A percentile compares a stretch with the other conserved stretches of the same genome.
Evolutionary conservation across 37 sponge, comb jelly and placozoan species (phyloP).

Genomic region (Beroe ovata): DNA sequence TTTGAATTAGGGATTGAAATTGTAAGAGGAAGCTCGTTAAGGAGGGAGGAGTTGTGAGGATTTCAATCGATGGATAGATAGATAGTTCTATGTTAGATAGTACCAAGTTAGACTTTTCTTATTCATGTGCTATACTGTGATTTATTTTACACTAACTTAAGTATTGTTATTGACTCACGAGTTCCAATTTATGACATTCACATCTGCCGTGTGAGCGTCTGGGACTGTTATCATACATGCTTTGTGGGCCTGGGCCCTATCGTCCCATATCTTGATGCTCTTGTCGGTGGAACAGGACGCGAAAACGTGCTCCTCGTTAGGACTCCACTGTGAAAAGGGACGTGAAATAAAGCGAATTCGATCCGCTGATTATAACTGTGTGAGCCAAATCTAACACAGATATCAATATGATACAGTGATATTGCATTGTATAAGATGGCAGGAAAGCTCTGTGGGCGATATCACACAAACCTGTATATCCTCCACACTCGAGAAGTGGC

Average conservation of each 20-base stretch:
- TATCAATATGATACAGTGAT: too few species aligned
- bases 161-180: too few species aligned
- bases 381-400: too few species aligned
- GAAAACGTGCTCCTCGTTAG: constrained; percentile 92
- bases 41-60: not conserved
- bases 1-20: not conserved
- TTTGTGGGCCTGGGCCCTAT: constrained; percentile 79
- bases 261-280: constrained; percentile 90
- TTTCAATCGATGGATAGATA: too few species aligned
- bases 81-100: too few species aligned
- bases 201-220: constrained; percentile 89
- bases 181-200: constrained; percentile 98
- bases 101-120: too few species aligned
- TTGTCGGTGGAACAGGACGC: constrained; percentile 92
- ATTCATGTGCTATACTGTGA: too few species aligned
- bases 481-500: constrained; percentile 87
- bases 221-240: constrained; percentile 91
- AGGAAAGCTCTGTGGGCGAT: too few species aligned
- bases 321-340: constrained; percentile 92
- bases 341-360: too few species aligned
- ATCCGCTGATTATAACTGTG: too few species aligned
- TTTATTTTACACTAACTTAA: too few species aligned
- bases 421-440: too few species aligned
- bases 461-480: constrained; percentile 81
- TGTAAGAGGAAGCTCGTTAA: constrained; percentile 5